Conservation (phyloP, 2,113 vertebrate genomes). For the Daphoenositta chrysoptera region DNA sequence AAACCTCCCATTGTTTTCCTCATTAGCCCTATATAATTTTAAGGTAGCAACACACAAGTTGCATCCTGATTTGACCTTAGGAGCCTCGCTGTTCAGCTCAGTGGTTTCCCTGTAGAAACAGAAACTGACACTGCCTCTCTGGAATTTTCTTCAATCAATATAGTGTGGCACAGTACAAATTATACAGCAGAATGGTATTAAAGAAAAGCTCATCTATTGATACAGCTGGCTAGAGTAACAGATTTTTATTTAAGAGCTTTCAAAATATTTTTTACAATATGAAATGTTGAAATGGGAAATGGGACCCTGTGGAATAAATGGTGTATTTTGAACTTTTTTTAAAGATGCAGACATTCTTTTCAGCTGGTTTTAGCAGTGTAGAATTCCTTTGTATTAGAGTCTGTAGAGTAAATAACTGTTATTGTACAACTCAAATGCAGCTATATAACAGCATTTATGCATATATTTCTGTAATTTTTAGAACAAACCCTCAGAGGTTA, state of each 20-base stretch:
- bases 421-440: not conserved
- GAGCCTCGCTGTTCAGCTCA: slow-evolving; percentile 74
- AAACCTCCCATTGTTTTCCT: not conserved
- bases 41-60: not conserved
- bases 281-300: too few relatives aligned
- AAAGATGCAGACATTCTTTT: not conserved
- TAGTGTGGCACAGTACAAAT: slow-evolving; percentile 74
- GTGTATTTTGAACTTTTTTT: not conserved
- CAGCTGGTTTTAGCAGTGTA: not conserved
- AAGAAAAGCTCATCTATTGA: slow-evolving; percentile 56
- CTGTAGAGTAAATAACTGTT: not conserved
- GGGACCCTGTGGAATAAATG: not conserved
- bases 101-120: slow-evolving; percentile 77
- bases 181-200: slow-evolving; percentile 61
- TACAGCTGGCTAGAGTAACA: slow-evolving; percentile 46
- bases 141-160: slow-evolving; percentile 77
- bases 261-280: slow-evolving; percentile 4
- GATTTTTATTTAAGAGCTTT: slow-evolving; percentile 48
- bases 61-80: slow-evolving; percentile 78
- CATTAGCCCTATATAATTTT: not conserved
- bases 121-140: slow-evolving; percentile 63
- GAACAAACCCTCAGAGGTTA: slow-evolving; percentile 63
- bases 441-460: not conserved
- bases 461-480: slow-evolving; percentile 69
- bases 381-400: not conserved